Evolutionary conservation across 2,113 vertebrate genomes (phyloP), one percentile per base, ranked within the genome.

Genomic region (Prochilodus magdalenae): DNA sequence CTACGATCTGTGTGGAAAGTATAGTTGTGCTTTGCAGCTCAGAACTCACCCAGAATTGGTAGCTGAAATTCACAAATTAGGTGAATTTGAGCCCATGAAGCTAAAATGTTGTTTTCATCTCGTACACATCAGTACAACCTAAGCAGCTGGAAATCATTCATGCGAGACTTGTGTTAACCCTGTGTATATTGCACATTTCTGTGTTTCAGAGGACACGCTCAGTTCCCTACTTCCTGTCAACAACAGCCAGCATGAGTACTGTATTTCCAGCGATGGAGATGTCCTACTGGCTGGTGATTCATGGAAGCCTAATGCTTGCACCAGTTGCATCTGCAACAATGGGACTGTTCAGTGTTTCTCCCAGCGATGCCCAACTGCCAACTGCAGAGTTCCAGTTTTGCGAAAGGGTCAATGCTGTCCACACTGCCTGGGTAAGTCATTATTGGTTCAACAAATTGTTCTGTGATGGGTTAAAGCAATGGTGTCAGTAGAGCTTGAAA

Each of bases 371-470:
- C 93, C 91, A 0, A 83, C 91, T 18, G 93, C 91, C 80, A 90
- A 83, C 83, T 95, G 94, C 88, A 87, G 94, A 79, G 91, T 95
- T 53, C 94, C 94, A 16, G 93, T 95, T 67, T 86, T 95, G 71
- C 92, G 93, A 79, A 95, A 95, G 84, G 94, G 94, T 83, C 94
- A 95, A 87, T 95, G 94, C 89, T 95, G 94, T 87, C 94, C 94
- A n/a, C 90, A 94, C 79, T 95, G 94, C 81, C 91, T 95, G 18
- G 94, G 94, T 95, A 82, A 90, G 93, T 82, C 53, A 53, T 10
- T 20, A n/a, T n/a, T n/a, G n/a, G n/a, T n/a, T n/a, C n/a, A n/a
- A n/a, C n/a, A n/a, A 6, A 3, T 36, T 36, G 33, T 36, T 4
- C 33, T 36, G 33, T 4, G 33, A 36, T 36, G 33, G 33, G 33